Evolutionary conservation across 2,888 invertebrate genomes (phyloP), one percentile per base, ranked within the genome.

Genomic region (Drosophila mimica): DNA sequence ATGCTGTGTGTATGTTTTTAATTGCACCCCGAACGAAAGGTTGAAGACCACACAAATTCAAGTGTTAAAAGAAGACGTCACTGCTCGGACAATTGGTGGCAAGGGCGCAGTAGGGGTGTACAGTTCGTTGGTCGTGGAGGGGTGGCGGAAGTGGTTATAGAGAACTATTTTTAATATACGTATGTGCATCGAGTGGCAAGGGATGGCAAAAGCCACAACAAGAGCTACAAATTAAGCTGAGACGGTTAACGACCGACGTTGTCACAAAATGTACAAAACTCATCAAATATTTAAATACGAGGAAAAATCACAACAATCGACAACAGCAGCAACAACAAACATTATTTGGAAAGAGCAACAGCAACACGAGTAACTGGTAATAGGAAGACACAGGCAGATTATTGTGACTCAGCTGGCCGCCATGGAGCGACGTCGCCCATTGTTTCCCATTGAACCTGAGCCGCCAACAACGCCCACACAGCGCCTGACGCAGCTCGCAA

Each of bases 401-500:
- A 56, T 38, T 56, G 51, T 31, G 30, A 48, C 67, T 65, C 79
- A 81, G 75, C 72, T 78, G 81, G 53, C 56, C 31, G 48, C 43
- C 40, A 82, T 82, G 82, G 80, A 83, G 67, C 58, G 76, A 63
- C 89, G 86, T 60, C 88, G 82, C 59, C 91, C 92, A 49, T 76
- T 91, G 71, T 91, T 91, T 79, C 91, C 91, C 76, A 87, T 92
- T 58, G 91, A 91, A 74, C 77, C 86, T 17, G 81, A 74, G 70
- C 80, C 74, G 62, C 68, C 77, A 66, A 68, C 73, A 48, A 83
- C 88, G 76, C 74, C 83, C 72, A 89, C 90, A 34, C 88, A 89
- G 70, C 89, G 83, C 53, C 71, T 89, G 9, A 88, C 90, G 20
- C 68, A 79, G 57, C 54, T 89, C 59, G 90, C 87, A 13, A 89